Evolutionary conservation across 2,888 invertebrate genomes (phyloP), one percentile per base, ranked within the genome.

Genomic region (Eutolmus rufibarbis): DNA sequence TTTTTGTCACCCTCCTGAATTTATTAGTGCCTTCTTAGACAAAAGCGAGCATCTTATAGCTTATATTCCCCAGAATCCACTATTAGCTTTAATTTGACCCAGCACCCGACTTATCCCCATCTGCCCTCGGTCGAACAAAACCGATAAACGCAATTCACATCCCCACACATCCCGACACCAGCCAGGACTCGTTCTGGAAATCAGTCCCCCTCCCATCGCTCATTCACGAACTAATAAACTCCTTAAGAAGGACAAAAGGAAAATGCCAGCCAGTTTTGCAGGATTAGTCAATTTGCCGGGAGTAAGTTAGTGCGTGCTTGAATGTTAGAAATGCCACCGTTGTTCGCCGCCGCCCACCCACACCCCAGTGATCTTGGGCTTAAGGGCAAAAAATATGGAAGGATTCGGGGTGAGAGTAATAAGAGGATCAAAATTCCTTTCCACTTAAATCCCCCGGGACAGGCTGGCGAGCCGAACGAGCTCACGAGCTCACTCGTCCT

Each of bases 381-480:
- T 87, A 88, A 85, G 88, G 84, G 78, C 88, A 23, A 77, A 81
- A 88, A 81, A 87, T 66, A 87, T 88, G 88, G 88, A 88, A 88
- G 87, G 85, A 89, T 89, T 89, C 89, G 89, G 89, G 66, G 66
- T 7, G 89, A 89, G 89, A 89, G 88, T 89, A 89, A 89, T 89
- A 89, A 89, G 89, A 89, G 89, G 89, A 89, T 89, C 88, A 89
- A 89, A 87, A 89, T 88, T 89, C 88, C 88, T 89, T 85, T 86
- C 51, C 81, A 86, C 51, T 37, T 86, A 46, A 74, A 57, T 31
- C 43, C 31, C 23, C 28, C 19, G 5, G 28, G 37, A 28, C 14
- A 40, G 84, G 40, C 28, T 23, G 46, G 43, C 12, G 14, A 14
- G 43, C 8, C 37, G 74, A 76, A 76, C 43, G 76, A 34, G 74